Evolutionary conservation across 2,888 invertebrate genomes (phyloP).

Genomic region (Galeopsomyia nigrocyanea): DNA sequence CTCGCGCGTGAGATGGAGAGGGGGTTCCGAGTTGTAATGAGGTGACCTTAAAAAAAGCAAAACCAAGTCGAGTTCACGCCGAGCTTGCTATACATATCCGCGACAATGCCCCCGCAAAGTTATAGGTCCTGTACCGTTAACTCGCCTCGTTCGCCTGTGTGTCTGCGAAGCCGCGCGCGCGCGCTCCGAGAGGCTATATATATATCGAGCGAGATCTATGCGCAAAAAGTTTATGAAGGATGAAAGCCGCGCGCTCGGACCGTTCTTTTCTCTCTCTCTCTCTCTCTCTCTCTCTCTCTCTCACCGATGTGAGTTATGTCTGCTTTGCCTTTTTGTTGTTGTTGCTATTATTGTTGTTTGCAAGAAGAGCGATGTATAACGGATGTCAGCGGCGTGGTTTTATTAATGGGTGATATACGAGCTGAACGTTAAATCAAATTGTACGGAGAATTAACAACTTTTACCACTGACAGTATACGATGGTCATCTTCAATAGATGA

Average conservation of each 20-base stretch:
- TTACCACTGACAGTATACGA: no score
- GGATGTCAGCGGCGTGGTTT: no score
- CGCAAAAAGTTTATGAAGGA: constrained; percentile 8
- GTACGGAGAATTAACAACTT: no score
- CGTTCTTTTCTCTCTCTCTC: not conserved
- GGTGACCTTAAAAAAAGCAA: constrained; percentile 40
- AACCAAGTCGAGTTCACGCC: not conserved
- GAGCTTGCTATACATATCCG: not conserved
- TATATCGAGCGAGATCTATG: not conserved
- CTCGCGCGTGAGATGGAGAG: no score
- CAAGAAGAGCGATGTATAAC: no score
- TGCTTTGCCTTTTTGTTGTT: not conserved
- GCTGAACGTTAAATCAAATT: no score
- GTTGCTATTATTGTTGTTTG: no score
- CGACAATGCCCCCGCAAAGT: not conserved
- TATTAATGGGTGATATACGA: no score
- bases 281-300: not conserved
- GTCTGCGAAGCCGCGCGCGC: not conserved
- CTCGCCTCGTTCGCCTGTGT: constrained; percentile 17
- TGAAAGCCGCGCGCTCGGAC: not conserved
- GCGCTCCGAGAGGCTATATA: not conserved
- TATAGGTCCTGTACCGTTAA: constrained; percentile 37
- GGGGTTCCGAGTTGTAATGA: constrained; percentile 11
- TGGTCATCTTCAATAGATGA: no score
- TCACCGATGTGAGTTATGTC: not conserved